Evolutionary conservation across 2,113 vertebrate genomes (phyloP).

Genomic region (Tenebrosternarchus preto): DNA sequence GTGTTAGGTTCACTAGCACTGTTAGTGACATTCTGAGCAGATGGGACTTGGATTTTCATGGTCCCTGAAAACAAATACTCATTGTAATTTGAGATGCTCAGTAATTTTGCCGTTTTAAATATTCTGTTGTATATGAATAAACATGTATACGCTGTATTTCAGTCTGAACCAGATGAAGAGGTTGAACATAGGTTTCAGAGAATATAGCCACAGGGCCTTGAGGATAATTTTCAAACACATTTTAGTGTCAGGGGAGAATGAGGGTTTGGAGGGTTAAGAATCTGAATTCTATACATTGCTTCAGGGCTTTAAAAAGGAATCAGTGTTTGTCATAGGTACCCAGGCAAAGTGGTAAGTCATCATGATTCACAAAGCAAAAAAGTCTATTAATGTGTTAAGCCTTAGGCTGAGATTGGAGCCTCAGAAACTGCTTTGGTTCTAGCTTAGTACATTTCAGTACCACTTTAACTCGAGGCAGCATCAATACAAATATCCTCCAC

Average conservation of each 20-base stretch:
- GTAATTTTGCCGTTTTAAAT: neutral
- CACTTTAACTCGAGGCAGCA: conserved; percentile 45
- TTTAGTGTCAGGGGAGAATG: conserved; percentile 27
- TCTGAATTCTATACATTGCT: conserved; percentile 22
- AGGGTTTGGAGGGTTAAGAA: conserved; percentile 31
- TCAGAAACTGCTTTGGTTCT: conserved; percentile 24
- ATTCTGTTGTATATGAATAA: neutral
- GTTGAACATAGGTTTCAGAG: neutral
- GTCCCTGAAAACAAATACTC: too few relatives aligned
- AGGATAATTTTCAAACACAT: conserved; percentile 30
- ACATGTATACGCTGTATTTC: neutral
- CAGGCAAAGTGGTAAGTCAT: conserved; percentile 30
- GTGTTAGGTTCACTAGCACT: too few relatives aligned
- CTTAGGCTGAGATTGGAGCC: conserved; percentile 38
- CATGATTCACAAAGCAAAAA: conserved; percentile 17
- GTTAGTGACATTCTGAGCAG: too few relatives aligned
- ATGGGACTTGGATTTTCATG: too few relatives aligned
- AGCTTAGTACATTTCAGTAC: conserved; percentile 13
- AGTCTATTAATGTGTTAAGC: conserved; percentile 18
- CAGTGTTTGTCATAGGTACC: conserved; percentile 37
- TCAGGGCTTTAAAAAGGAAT: conserved; percentile 44
- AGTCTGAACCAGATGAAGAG: neutral
- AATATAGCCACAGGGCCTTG: neutral
- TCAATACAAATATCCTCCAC: conserved; percentile 65
- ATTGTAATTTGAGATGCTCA: neutral